Conservation (phyloP, 2,888 invertebrate species). For the Trichopria drosophilae region DNA sequence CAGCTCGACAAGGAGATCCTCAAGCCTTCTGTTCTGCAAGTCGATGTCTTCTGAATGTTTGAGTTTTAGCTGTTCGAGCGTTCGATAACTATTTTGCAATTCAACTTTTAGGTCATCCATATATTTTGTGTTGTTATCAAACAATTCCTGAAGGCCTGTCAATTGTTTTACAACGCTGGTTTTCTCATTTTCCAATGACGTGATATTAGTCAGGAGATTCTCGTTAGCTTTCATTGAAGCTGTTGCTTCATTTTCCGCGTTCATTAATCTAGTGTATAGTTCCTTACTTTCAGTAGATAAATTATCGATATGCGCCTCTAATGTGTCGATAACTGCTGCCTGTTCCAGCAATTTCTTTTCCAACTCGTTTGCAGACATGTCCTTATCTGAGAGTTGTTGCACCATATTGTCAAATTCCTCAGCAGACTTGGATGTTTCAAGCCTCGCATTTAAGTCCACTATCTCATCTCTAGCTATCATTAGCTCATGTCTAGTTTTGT, state of each 20-base stretch:
- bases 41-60: conserved; percentile 57
- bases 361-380: conserved; percentile 20
- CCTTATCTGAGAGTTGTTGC: conserved; percentile 61
- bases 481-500: conserved; percentile 39
- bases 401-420: conserved; percentile 65
- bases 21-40: conserved; percentile 51
- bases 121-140: conserved; percentile 41
- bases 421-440: conserved; percentile 59
- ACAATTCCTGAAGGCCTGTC: conserved; percentile 35
- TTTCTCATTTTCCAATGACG: conserved; percentile 44
- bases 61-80: conserved; percentile 57
- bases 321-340: conserved; percentile 30
- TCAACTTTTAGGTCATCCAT: conserved; percentile 43
- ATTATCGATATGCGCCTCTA: conserved; percentile 57
- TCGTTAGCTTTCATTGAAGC: conserved; percentile 56
- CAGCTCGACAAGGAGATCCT: conserved; percentile 58
- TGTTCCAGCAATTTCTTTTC: conserved; percentile 17
- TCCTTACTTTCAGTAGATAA: conserved; percentile 41
- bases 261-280: conserved; percentile 32
- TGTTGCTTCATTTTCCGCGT: conserved; percentile 44
- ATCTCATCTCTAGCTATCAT: conserved; percentile 32
- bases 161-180: conserved; percentile 36
- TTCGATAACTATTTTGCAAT: conserved; percentile 58
- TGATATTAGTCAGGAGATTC: conserved; percentile 46
- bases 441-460: conserved; percentile 40